Evolutionary conservation across 1,140 invertebrate species (phyloP).

Genomic region (Macrocentrus cingulum): DNA sequence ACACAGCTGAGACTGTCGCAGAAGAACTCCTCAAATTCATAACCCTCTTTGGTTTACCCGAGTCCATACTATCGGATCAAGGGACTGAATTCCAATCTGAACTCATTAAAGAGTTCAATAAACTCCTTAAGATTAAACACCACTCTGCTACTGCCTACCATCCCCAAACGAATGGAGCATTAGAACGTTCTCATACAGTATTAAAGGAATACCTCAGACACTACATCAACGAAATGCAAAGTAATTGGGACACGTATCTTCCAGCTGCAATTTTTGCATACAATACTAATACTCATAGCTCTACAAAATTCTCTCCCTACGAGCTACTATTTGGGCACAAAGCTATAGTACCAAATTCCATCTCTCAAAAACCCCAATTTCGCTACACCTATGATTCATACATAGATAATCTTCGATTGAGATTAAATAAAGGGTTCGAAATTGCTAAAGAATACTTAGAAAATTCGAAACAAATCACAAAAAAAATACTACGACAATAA

Average conservation of each 20-base stretch:
- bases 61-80: conserved; percentile 41
- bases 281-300: conserved; percentile 52
- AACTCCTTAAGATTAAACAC: conserved; percentile 32
- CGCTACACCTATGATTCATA: neutral
- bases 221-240: conserved; percentile 41
- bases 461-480: too few relatives aligned
- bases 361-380: neutral
- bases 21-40: conserved; percentile 34
- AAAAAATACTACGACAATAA: neutral
- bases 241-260: conserved; percentile 55
- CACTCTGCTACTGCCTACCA: conserved; percentile 46
- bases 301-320: conserved; percentile 48
- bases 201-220: conserved; percentile 49
- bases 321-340: conserved; percentile 54
- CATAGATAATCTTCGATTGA: too few relatives aligned
- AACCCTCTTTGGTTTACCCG: conserved; percentile 37
- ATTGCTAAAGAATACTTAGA: too few relatives aligned
- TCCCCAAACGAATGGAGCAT: conserved; percentile 45
- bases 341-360: conserved; percentile 34
- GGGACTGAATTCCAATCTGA: conserved; percentile 36
- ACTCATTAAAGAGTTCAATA: conserved; percentile 33
- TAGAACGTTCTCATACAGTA: conserved; percentile 49
- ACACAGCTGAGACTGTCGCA: conserved; percentile 35
- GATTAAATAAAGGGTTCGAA: too few relatives aligned
- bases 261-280: conserved; percentile 52